Percentiles rank a stretch among this genome's conserved stretches.
These are phyloP conservation scores for Trogon melanurus DNA, from an alignment of 2,113 vertebrate genomes.

Conservation along the genomic window DNA sequence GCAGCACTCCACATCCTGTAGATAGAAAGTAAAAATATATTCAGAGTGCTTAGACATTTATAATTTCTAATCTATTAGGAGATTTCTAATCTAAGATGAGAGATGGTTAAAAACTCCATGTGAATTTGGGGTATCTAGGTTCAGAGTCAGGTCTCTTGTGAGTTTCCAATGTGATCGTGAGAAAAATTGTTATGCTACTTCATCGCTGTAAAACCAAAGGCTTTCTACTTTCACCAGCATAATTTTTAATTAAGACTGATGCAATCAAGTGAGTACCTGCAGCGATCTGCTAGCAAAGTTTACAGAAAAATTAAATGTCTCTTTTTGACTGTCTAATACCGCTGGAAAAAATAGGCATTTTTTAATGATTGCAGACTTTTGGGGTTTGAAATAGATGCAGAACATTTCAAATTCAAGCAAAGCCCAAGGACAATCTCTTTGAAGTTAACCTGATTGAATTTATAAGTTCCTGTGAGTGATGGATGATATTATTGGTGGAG, in stretches of 20 bases:
- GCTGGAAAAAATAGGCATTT: neutral
- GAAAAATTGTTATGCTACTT: too few species aligned
- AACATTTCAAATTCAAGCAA: neutral
- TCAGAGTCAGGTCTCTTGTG: too few species aligned
- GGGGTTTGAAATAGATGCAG: neutral
- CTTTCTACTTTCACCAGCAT: neutral
- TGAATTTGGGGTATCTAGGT: too few species aligned
- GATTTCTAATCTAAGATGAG: too few species aligned
- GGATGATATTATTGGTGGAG: neutral
- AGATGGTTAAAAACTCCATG: too few species aligned
- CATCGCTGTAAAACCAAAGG: too few species aligned
- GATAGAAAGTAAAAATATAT: too few species aligned
- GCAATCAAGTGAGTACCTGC: neutral
- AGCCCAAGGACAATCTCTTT: neutral
- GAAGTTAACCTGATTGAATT: too few species aligned
- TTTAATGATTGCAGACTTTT: neutral
- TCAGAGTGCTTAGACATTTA: too few species aligned
- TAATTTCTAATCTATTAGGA: too few species aligned
- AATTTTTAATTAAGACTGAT: neutral
- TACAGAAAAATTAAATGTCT: neutral
- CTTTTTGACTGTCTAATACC: neutral
- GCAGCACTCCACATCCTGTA: too few species aligned
- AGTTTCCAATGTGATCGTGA: too few species aligned
- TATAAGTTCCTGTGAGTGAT: neutral
- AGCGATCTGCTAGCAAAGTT: neutral